phyloP scores from a whole-genome alignment of 1,140 invertebrate genomes.

The Bombus sibiricus region DNA sequence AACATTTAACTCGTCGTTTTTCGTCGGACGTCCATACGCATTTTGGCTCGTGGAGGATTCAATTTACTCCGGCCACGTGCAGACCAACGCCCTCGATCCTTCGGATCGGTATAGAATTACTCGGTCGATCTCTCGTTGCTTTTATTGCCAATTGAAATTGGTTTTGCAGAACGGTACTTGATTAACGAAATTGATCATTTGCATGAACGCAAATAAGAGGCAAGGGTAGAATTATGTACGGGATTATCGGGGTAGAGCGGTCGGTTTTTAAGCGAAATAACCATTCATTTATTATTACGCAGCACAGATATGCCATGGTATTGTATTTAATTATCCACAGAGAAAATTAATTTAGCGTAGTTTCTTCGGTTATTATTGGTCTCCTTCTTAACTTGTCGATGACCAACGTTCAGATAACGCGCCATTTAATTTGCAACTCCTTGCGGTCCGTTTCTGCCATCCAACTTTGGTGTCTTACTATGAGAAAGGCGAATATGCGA shows the following conservation, averaged over 20 bases:
- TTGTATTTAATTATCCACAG: neutral
- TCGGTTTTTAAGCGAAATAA: too few species aligned
- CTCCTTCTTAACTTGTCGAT: too few species aligned
- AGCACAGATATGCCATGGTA: neutral
- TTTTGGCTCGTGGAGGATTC: neutral
- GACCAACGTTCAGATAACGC: too few species aligned
- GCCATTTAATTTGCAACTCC: too few species aligned
- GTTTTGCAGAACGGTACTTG: neutral
- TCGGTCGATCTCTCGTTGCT: neutral
- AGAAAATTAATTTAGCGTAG: neutral
- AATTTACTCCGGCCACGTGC: neutral
- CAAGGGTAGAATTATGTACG: neutral
- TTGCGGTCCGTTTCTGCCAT: too few species aligned
- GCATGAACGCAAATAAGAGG: neutral
- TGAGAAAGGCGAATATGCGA: too few species aligned
- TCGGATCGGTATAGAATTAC: neutral
- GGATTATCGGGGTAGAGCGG: too few species aligned
- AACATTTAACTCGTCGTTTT: conserved; percentile 28
- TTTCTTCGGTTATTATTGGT: neutral
- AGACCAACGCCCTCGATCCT: neutral
- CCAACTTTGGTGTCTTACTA: too few species aligned
- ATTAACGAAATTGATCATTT: neutral
- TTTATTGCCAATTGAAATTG: neutral
- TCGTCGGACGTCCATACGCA: neutral
- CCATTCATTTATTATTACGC: too few species aligned